phyloP scores from a whole-genome alignment of 2,113 vertebrate species.

The Dasypus novemcinctus region DNA sequence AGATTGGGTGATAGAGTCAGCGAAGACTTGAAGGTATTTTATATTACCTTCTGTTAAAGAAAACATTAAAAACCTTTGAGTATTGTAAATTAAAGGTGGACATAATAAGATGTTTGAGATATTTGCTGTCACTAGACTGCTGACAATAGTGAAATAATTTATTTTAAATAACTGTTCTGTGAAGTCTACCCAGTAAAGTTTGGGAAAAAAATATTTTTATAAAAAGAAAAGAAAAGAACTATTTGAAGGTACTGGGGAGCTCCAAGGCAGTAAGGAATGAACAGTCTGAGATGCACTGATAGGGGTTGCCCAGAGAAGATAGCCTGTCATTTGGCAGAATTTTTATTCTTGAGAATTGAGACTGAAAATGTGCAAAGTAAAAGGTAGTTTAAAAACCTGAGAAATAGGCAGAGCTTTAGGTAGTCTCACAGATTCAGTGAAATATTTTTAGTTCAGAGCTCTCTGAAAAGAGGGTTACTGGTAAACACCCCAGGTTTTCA shows the following conservation, averaged over 20 bases:
- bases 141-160: not conserved
- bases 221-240: not conserved
- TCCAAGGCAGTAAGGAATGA: not conserved
- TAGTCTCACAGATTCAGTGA: not conserved
- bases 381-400: not conserved
- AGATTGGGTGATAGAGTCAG: not conserved
- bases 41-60: not conserved
- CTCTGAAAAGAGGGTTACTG: not conserved
- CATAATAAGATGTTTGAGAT: not conserved
- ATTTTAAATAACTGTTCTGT: not conserved
- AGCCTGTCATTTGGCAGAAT: not conserved
- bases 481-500: not conserved
- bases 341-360: not conserved
- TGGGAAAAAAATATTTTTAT: not conserved
- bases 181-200: not conserved
- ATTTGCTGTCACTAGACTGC: not conserved
- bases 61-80: not conserved
- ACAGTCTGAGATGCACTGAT: not conserved
- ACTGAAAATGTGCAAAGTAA: not conserved
- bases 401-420: not conserved
- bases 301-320: not conserved
- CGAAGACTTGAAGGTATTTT: not conserved
- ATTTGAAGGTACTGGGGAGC: not conserved
- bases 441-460: not conserved
- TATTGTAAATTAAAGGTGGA: not conserved